Percentiles rank a stretch among this genome's conserved stretches.
phyloP scores from a whole-genome alignment of 37 sponge, comb jelly and placozoan genomes.

The Mnemiopsis leidyi region DNA sequence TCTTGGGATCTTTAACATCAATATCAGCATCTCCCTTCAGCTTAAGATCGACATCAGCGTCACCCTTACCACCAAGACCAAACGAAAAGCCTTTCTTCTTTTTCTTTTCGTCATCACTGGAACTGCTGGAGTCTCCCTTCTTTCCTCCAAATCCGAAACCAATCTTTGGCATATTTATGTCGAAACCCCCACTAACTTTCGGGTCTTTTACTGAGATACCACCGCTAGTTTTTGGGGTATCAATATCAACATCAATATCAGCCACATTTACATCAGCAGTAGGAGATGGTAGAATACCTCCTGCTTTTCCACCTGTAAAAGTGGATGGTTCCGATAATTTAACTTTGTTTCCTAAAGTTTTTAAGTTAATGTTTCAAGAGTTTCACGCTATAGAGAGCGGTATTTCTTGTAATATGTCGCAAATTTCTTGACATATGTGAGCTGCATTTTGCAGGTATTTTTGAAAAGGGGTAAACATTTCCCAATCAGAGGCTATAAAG shows the following conservation, averaged over 20 bases:
- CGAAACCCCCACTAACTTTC: not conserved
- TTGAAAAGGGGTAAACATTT: too few relatives aligned
- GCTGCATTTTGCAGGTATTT: too few relatives aligned
- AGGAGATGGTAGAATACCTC: not conserved
- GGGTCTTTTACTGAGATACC: too few relatives aligned
- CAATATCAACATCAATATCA: constrained; percentile 12
- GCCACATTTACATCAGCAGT: not conserved
- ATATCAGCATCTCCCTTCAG: not conserved
- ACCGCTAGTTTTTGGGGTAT: not conserved
- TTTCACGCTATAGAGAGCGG: too few relatives aligned
- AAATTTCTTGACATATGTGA: too few relatives aligned
- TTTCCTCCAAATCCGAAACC: not conserved
- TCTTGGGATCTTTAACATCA: not conserved
- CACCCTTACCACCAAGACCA: not conserved
- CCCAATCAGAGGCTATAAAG: too few relatives aligned
- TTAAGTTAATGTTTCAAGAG: too few relatives aligned
- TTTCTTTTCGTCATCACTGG: constrained; percentile 40
- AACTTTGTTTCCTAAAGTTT: too few relatives aligned
- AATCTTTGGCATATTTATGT: not conserved
- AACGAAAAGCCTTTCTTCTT: constrained; percentile 1
- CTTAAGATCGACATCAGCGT: constrained; percentile 38
- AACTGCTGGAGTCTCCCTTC: not conserved
- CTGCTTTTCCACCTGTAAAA: not conserved
- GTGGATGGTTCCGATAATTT: too few relatives aligned
- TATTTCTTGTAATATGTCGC: too few relatives aligned